Base-by-base conservation (phyloP, 2,888 invertebrate species). In the Lasioglossum calceatum region DNA sequence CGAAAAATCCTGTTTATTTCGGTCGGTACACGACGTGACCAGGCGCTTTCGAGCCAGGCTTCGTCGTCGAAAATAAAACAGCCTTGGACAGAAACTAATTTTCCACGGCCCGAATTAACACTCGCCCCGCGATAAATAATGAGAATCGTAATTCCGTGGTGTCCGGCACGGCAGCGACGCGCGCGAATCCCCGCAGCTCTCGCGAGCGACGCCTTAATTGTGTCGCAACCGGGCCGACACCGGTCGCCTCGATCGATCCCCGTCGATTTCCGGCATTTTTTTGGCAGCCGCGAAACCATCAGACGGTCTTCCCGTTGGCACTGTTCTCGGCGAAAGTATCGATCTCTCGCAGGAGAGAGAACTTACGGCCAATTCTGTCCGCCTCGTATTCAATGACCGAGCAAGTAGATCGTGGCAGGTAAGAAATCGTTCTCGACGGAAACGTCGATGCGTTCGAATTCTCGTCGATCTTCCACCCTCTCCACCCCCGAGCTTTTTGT, bases 81-180 rank as follows among this genome's bases (percentile, higher is more conserved):
- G 70, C 78, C 84, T 84, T 78, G 84, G 84, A 61, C 74, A 58
- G 74, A 75, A 78, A 61, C 58, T 84, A 84, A 84, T 84, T 61
- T 27, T 84, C 74, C 58, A 27, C 73, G 74, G 47, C 58, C 84
- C 67, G 74, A 84, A 84, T 84, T 84, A 84, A 84, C 70, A 19
- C 58, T 23, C 67, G 44, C 39, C n/a, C 19, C 44, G 36, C 47
- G 84, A 70, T 73, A 64, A 72, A 72, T 84, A 82, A 84, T 39
- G 50, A 39, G 77, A 67, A 74, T n/a, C 36, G 82, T 50, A 61
- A 71, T 54, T 83, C 44, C 64, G 61, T 61, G 61, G 61, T 27
- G 61, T 27, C 61, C 27, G 14, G 27, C 27, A 3, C 27, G 58
- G 2, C 14, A 2, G 2, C 14, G 61, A 23, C 14, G 27, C 27